phyloP scores from a whole-genome alignment of 1,140 invertebrate species.

The Neelides sp. region DNA sequence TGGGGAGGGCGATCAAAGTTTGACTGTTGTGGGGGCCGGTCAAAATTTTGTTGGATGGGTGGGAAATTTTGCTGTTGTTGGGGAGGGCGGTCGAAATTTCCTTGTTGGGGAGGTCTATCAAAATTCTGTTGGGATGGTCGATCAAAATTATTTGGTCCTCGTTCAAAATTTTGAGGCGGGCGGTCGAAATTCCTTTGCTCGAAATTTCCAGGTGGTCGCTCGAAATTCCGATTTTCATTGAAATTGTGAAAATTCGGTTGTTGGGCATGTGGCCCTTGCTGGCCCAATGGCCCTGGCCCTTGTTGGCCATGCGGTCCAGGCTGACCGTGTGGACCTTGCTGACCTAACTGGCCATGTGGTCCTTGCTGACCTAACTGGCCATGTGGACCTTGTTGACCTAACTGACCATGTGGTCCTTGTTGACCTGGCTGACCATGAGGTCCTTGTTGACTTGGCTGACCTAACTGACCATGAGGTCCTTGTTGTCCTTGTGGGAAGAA shows the following conservation, averaged over 20 bases:
- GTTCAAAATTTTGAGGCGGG: background rate
- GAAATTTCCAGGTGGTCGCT: slow-evolving; percentile 9
- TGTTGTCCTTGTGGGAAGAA: background rate
- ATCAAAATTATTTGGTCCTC: slow-evolving; percentile 4
- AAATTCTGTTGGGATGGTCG: background rate
- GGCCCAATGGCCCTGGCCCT: background rate
- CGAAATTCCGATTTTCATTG: background rate
- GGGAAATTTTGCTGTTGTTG: background rate
- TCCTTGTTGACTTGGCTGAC: background rate
- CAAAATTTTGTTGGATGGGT: background rate
- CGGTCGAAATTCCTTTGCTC: background rate
- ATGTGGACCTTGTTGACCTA: background rate
- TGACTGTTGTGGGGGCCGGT: background rate
- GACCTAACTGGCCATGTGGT: slow-evolving; percentile 4
- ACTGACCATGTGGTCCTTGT: background rate
- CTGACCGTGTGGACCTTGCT: background rate
- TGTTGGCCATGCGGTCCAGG: slow-evolving; percentile 1
- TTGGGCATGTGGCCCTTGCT: background rate
- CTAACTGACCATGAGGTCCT: background rate
- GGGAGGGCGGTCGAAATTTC: slow-evolving; percentile 8
- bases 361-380: slow-evolving; percentile 1
- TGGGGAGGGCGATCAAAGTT: slow-evolving; percentile 9
- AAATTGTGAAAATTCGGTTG: slow-evolving; percentile 4
- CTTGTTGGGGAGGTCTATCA: background rate
- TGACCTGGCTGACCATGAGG: background rate